phyloP scores from a whole-genome alignment of 2,113 vertebrate genomes.

The Scomber scombrus region DNA sequence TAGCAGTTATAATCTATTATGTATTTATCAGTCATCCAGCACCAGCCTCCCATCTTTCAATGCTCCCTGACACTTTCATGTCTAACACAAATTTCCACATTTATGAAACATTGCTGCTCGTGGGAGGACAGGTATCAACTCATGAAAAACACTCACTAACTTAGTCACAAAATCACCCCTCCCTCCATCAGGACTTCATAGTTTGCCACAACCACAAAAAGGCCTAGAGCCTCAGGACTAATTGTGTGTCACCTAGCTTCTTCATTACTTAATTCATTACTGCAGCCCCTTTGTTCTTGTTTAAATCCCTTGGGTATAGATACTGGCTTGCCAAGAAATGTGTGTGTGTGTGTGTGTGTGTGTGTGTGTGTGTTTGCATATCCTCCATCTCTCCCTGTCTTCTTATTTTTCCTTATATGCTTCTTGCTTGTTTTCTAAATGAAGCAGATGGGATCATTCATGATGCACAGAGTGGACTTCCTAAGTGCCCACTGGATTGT shows the following conservation, averaged over 20 bases:
- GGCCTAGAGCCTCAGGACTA: conserved; percentile 42
- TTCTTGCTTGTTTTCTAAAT: conserved; percentile 36
- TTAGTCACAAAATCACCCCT: conserved; percentile 58
- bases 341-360: conserved; percentile 12
- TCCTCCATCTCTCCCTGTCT: conserved; percentile 17
- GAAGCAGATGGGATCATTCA: conserved; percentile 57
- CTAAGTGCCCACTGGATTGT: conserved; percentile 24
- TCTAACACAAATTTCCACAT: not conserved
- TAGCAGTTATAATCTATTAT: not conserved
- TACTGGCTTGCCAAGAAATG: conserved; percentile 61
- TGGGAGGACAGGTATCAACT: conserved; percentile 17
- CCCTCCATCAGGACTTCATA: conserved; percentile 37
- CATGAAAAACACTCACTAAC: conserved; percentile 38
- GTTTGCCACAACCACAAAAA: conserved; percentile 58
- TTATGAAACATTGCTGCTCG: not conserved
- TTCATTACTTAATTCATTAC: conserved; percentile 52
- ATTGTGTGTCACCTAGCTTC: conserved; percentile 68
- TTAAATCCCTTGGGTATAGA: conserved; percentile 35
- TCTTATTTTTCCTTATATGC: conserved; percentile 29
- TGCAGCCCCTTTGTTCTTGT: conserved; percentile 43
- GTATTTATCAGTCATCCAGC: not conserved
- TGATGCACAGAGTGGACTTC: conserved; percentile 24
- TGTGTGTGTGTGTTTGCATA: conserved; percentile 30
- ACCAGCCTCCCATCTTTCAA: not conserved
- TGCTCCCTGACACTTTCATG: not conserved